Conservation (phyloP, 2,888 invertebrate genomes). For the Schizaphis graminum region DNA sequence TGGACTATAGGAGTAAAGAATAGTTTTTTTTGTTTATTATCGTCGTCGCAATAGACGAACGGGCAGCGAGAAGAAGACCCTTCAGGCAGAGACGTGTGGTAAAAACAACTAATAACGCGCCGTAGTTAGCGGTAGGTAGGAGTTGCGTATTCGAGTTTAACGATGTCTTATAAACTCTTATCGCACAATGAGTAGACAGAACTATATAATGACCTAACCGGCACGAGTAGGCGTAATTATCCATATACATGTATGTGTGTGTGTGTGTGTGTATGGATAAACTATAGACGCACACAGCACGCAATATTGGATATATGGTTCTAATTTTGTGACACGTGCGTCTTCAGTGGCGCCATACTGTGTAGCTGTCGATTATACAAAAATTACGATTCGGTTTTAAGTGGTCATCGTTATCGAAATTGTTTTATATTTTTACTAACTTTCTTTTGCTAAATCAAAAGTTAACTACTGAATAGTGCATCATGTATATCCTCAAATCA, state of each 20-base stretch:
- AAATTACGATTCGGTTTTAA: constrained; percentile 35
- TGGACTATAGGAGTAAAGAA: neutral
- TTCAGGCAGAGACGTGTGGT: neutral
- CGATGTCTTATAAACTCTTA: constrained; percentile 44
- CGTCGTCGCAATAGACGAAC: neutral
- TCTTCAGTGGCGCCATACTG: constrained; percentile 32
- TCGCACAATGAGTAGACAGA: constrained; percentile 44
- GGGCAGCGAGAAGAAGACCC: neutral
- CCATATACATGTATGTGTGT: neutral
- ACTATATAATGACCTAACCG: constrained; percentile 36
- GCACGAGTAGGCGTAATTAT: constrained; percentile 56
- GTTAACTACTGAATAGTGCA: neutral
- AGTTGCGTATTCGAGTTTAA: constrained; percentile 26
- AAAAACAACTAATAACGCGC: neutral
- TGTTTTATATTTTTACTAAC: neutral
- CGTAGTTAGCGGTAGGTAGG: neutral
- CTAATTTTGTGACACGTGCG: constrained; percentile 55
- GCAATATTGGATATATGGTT: constrained; percentile 33
- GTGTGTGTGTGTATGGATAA: neutral
- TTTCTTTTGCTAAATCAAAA: neutral
- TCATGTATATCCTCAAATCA: neutral
- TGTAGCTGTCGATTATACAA: constrained; percentile 20
- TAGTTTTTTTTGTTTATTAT: neutral
- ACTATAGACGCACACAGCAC: neutral
- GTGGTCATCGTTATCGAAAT: neutral